Base-by-base conservation (phyloP, 1,140 invertebrate genomes). In the Hycleus cichorii region DNA sequence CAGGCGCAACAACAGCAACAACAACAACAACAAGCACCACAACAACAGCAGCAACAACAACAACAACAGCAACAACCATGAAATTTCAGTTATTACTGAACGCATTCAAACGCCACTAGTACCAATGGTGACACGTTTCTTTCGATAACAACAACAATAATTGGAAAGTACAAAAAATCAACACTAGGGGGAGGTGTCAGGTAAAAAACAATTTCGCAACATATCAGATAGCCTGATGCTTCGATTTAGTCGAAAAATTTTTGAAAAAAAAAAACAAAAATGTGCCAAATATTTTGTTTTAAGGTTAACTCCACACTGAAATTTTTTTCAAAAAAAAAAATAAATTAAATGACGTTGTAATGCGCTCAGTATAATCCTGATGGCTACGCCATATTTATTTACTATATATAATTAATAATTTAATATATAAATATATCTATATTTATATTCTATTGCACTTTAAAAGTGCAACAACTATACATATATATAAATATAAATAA, bases 51-150 rank as follows among this genome's bases (percentile, higher is more conserved):
- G 10, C 44, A 26, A 4, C 42, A 58, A 4, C 51, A 50, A 5
- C 58, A 60, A 47, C 45, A 47, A 5, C 48, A 54, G 2, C 77
- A 77, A 72, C 52, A 55, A 43, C 80, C 81, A 78, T 83, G 81
- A 83, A 81, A 80, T 72, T 80, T 80, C 73, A 78, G 77, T 74
- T 80, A 80, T 73, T 82, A 80, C 78, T 82, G 78, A 79, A 55
- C 45, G 52, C 52, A 47, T 51, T 11, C 39, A 8, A 32, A 40
- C 32, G 32, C 10, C 43, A 45, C 32, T 32, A 54, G 51, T 46
- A 46, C 42, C 43, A 54, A 9, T 12, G 4, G 49, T 32, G 42
- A 27, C 25, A 38, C 43, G n/a, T 3, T 9, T 52, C 50, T 52
- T 52, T 43, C 49, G 43, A 25, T 8, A 4, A 9, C n/a, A 26